Conservation (phyloP, 2,888 invertebrate genomes). For the Cordylochernes scorpioides region DNA sequence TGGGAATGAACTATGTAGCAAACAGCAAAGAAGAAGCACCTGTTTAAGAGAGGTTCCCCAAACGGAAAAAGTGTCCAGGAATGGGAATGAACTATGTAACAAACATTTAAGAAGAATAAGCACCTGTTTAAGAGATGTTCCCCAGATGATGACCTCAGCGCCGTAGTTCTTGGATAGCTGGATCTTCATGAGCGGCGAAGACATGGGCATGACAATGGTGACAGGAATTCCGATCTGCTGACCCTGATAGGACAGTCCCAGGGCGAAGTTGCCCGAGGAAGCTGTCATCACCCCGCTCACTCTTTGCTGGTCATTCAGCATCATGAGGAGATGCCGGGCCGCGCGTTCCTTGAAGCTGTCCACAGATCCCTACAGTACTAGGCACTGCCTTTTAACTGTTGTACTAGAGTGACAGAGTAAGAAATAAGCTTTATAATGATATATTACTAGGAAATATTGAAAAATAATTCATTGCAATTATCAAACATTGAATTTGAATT, state of each 20-base stretch:
- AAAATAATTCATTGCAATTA: no score
- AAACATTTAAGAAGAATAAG: slow-evolving; percentile 1
- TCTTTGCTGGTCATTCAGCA: slow-evolving; percentile 41
- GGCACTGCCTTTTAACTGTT: not conserved
- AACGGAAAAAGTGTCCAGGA: no score
- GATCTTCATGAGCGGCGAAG: slow-evolving; percentile 87
- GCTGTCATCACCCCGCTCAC: slow-evolving; percentile 61
- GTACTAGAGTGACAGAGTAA: no score
- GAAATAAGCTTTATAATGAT: no score
- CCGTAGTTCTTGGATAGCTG: slow-evolving; percentile 56
- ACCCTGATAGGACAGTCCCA: slow-evolving; percentile 53
- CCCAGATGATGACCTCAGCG: slow-evolving; percentile 55
- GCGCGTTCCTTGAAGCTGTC: slow-evolving; percentile 76
- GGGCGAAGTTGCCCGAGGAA: slow-evolving; percentile 77
- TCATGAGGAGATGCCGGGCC: slow-evolving; percentile 54
- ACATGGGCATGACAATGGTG: slow-evolving; percentile 78
- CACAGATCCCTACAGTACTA: slow-evolving; percentile 7
- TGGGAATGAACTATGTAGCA: no score
- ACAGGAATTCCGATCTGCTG: slow-evolving; percentile 37
- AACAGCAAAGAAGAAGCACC: no score
- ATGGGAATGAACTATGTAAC: no score
- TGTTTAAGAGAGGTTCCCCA: no score
- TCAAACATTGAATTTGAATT: no score
- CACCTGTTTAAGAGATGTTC: slow-evolving; percentile 48
- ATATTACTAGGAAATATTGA: no score